Percentiles rank a stretch among this genome's conserved stretches.
phyloP scores from a whole-genome alignment of 2,888 invertebrate species.

The Tribolium freemani region DNA sequence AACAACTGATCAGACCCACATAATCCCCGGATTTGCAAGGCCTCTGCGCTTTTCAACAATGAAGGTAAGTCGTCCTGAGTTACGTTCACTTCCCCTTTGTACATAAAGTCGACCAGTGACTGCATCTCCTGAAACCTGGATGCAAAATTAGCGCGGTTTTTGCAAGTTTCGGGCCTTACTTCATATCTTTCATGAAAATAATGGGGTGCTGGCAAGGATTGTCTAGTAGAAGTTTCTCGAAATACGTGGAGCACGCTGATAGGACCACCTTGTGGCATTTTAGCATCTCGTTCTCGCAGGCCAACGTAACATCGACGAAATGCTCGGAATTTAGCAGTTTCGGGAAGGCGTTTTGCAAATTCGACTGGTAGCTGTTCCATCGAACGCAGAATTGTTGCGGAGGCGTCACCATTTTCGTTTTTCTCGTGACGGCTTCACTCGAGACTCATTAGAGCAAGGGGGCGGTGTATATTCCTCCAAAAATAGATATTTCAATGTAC shows the following conservation, averaged over 20 bases:
- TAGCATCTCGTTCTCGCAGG: slow-evolving; percentile 87
- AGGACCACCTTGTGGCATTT: slow-evolving; percentile 90
- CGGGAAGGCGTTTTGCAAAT: slow-evolving; percentile 83
- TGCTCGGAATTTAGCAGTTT: slow-evolving; percentile 82
- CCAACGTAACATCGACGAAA: slow-evolving; percentile 90
- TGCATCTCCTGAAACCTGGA: slow-evolving; percentile 84
- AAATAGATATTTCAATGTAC: slow-evolving; percentile 33
- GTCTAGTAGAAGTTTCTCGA: slow-evolving; percentile 83
- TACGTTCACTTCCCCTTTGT: slow-evolving; percentile 90
- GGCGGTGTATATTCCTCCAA: slow-evolving; percentile 40
- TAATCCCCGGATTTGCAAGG: slow-evolving; percentile 84
- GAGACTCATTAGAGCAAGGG: slow-evolving; percentile 37
- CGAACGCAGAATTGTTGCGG: slow-evolving; percentile 82
- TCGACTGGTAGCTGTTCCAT: slow-evolving; percentile 88
- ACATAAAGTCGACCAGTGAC: slow-evolving; percentile 91
- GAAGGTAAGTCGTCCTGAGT: slow-evolving; percentile 87
- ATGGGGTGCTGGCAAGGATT: slow-evolving; percentile 91
- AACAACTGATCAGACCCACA: slow-evolving; percentile 68
- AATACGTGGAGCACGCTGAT: slow-evolving; percentile 88
- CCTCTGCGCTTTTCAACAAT: slow-evolving; percentile 86
- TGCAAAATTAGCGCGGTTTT: not conserved
- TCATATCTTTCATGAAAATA: slow-evolving; percentile 86
- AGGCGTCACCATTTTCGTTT: slow-evolving; percentile 57
- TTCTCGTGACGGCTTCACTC: slow-evolving; percentile 14
- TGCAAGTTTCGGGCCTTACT: slow-evolving; percentile 64